Base-by-base conservation (phyloP, 2,888 invertebrate species). In the Trachelus stipa region DNA sequence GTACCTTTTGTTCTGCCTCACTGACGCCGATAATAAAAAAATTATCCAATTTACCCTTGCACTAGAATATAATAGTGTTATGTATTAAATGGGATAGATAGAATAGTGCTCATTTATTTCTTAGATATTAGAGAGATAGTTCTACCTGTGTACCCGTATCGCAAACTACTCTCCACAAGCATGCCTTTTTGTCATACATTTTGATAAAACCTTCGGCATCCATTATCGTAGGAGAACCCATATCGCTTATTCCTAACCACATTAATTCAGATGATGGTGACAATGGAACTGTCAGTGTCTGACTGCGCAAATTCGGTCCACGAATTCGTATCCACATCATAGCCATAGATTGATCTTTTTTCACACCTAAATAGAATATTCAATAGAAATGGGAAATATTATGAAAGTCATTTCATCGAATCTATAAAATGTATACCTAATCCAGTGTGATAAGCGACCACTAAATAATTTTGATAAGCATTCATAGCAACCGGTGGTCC, bases 201-300 rank as follows among this genome's bases (percentile, higher is more conserved):
- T 95, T 93, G 40, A 98, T 89, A 75, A 95, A 90, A 0, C 98
- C 98, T 68, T 94, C 93, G 9, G 95, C 95, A 92, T 99, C 98
- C 88, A 94, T 93, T 31, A 95, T 92, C 37, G 95, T 94, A 0
- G 97, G 96, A 0, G 97, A 96, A 0, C 97, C 97, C 79, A 94
- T 94, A 89, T 97, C 97, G 0, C 96, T 94, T 83, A 96, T 95
- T 30, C 96, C 98, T 84, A 96, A 84, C 97, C 97, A 98, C 68
- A 93, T 91, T 40, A 97, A 91, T 82, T 93, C 94, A 0, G 94
- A 92, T 74, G 94, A 93, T 1, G 96, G 95, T 0, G 95, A 93
- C 30, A 97, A 88, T 0, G 97, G 95, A 68, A 96, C 85, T 73
- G 92, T 90, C 69, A 96, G 92, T 77, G 93, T 92, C 84, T 92